These are phyloP conservation scores for Noctua janthe DNA, from an alignment of 2,888 invertebrate species.

Conservation along the genomic window DNA sequence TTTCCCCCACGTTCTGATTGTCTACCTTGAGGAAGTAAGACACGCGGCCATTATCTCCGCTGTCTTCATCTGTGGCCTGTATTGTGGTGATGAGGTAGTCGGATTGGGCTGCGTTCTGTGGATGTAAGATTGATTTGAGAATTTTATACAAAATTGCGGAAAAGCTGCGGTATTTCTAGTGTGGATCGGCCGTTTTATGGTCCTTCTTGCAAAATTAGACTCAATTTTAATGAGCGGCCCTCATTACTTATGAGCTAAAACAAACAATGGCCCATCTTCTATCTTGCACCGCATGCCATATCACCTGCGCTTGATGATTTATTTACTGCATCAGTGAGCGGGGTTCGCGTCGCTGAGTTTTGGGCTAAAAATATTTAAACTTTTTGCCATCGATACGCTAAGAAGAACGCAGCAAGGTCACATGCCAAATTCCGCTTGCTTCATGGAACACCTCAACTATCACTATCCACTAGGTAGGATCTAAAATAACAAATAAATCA, in stretches of 20 bases:
- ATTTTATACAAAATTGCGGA: background rate
- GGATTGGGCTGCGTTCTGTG: constrained; percentile 93
- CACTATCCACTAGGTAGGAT: background rate
- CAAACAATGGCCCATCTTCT: too few species aligned
- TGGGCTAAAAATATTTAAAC: too few species aligned
- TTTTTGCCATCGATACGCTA: too few species aligned
- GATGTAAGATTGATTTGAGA: background rate
- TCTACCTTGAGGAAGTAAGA: constrained; percentile 95
- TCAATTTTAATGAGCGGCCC: background rate
- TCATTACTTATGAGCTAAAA: background rate
- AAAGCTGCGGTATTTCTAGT: background rate
- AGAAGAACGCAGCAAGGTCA: too few species aligned
- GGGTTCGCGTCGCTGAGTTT: too few species aligned
- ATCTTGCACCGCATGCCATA: too few species aligned
- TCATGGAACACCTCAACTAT: background rate
- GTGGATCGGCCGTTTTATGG: background rate
- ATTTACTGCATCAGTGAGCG: too few species aligned
- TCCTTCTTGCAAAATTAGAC: too few species aligned
- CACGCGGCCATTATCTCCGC: constrained; percentile 95
- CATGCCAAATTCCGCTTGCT: too few species aligned
- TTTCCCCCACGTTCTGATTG: constrained; percentile 94
- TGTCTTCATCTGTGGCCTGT: constrained; percentile 95
- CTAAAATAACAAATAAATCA: background rate
- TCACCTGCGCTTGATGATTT: too few species aligned
- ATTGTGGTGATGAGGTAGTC: constrained; percentile 95